Percentiles rank a stretch among this genome's conserved stretches.
These are phyloP conservation scores for Tenebrio molitor DNA, from an alignment of 1,140 invertebrate genomes.

Conservation along the genomic window DNA sequence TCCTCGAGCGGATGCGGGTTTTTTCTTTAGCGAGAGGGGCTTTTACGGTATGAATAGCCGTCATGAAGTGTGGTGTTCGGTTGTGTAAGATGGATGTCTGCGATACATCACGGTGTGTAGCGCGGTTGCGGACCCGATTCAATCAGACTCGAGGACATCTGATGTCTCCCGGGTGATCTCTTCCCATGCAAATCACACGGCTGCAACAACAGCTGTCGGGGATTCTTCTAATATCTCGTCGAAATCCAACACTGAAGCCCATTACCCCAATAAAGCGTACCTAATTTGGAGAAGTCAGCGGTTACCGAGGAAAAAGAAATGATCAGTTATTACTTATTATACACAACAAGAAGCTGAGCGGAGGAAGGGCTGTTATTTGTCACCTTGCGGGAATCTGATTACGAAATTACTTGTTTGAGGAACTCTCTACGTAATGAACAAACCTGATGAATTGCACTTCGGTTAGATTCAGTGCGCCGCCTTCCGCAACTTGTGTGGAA, in stretches of 20 bases:
- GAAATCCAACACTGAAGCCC: background rate
- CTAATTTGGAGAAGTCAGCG: conserved; percentile 15
- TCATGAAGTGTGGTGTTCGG: conserved; percentile 34
- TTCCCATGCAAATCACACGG: conserved; percentile 33
- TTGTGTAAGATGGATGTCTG: conserved; percentile 21
- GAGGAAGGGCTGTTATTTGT: conserved; percentile 23
- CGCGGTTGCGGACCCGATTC: conserved; percentile 17
- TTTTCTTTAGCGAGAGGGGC: background rate
- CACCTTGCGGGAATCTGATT: conserved; percentile 32
- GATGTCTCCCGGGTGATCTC: conserved; percentile 19
- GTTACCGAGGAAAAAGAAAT: background rate
- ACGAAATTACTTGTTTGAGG: conserved; percentile 38
- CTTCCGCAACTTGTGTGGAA: conserved; percentile 21
- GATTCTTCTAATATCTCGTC: conserved; percentile 5
- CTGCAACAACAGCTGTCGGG: conserved; percentile 14
- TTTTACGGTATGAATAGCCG: conserved; percentile 30
- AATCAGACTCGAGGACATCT: conserved; percentile 15
- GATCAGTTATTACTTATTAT: conserved; percentile 13
- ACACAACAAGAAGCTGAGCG: background rate
- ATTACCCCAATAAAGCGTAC: background rate
- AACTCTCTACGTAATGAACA: conserved; percentile 26
- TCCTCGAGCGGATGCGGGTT: background rate
- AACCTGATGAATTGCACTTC: conserved; percentile 33
- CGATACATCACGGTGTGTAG: conserved; percentile 33
- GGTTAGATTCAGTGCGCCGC: conserved; percentile 13